Conservation (phyloP, 2,888 invertebrate genomes). For the Athalia cordata region DNA sequence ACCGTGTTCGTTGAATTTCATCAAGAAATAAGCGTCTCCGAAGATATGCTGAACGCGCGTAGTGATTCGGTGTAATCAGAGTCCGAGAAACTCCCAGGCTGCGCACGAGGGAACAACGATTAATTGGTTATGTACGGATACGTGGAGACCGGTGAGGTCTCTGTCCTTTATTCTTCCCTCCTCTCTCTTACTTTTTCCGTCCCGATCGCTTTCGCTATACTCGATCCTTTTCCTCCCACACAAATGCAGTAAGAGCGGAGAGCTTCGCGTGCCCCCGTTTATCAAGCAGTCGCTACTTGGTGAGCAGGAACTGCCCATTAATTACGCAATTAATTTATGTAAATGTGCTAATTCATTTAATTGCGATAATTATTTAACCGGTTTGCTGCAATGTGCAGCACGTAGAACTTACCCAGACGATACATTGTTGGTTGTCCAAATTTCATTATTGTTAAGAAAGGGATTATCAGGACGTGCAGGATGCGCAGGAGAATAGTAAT, state of each 20-base stretch:
- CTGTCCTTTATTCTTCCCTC: conserved; percentile 17
- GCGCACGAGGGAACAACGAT: not conserved
- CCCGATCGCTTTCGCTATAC: conserved; percentile 13
- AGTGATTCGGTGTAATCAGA: conserved; percentile 19
- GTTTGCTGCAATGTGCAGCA: conserved; percentile 36
- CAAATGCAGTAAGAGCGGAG: conserved; percentile 18
- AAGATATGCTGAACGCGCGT: conserved; percentile 6
- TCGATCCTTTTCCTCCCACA: conserved; percentile 24
- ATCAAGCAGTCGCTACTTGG: conserved; percentile 41
- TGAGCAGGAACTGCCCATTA: conserved; percentile 45
- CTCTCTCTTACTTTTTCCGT: conserved; percentile 10
- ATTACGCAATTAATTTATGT: conserved; percentile 47
- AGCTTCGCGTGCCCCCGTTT: conserved; percentile 42
- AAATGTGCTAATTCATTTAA: conserved; percentile 47
- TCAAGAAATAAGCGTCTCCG: not conserved
- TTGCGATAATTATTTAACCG: conserved; percentile 47
- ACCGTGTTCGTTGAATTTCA: conserved; percentile 5
- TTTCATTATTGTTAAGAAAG: not conserved
- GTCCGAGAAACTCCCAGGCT: conserved; percentile 5
- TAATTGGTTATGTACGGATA: conserved; percentile 29
- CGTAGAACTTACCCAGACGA: conserved; percentile 22
- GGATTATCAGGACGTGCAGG: no score
- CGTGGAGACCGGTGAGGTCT: conserved; percentile 15
- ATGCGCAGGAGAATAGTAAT: not conserved
- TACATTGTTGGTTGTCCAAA: conserved; percentile 24